Conservation (phyloP, 1,140 invertebrate species). For the Papilio polytes region DNA sequence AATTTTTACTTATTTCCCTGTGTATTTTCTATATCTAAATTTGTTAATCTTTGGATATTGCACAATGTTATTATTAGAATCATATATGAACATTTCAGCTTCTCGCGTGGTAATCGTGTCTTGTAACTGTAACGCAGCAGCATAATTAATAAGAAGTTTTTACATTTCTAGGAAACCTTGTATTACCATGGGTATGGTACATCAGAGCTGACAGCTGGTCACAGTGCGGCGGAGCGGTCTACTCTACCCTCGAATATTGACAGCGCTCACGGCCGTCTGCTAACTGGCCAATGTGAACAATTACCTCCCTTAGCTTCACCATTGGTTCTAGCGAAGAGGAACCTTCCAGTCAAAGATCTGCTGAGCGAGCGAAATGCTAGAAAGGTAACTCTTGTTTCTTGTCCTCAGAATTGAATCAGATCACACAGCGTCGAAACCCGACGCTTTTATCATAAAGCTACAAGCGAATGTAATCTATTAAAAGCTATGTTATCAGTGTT, state of each 20-base stretch:
- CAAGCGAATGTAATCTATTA: neutral
- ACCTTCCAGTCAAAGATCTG: slow-evolving; percentile 57
- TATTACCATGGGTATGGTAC: slow-evolving; percentile 80
- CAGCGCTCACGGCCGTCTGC: slow-evolving; percentile 60
- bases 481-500: slow-evolving; percentile 10
- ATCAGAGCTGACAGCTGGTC: slow-evolving; percentile 76
- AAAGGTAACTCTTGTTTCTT: slow-evolving; percentile 56
- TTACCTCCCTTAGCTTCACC: slow-evolving; percentile 78
- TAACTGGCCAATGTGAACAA: slow-evolving; percentile 73
- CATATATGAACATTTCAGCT: too few species aligned
- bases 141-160: too few species aligned
- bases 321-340: slow-evolving; percentile 63
- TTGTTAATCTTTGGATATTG: too few species aligned
- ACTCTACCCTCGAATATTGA: slow-evolving; percentile 72
- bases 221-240: slow-evolving; percentile 66
- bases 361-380: slow-evolving; percentile 58
- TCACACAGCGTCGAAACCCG: neutral
- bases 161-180: slow-evolving; percentile 72
- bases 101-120: too few species aligned
- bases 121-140: too few species aligned
- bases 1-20: too few species aligned
- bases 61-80: too few species aligned
- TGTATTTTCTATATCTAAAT: too few species aligned
- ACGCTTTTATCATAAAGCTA: slow-evolving; percentile 22
- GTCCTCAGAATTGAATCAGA: neutral